Percentiles rank a stretch among this genome's conserved stretches.
These are phyloP conservation scores for Zaprionus nigranus DNA, from an alignment of 1,140 invertebrate species.

Conservation along the genomic window DNA sequence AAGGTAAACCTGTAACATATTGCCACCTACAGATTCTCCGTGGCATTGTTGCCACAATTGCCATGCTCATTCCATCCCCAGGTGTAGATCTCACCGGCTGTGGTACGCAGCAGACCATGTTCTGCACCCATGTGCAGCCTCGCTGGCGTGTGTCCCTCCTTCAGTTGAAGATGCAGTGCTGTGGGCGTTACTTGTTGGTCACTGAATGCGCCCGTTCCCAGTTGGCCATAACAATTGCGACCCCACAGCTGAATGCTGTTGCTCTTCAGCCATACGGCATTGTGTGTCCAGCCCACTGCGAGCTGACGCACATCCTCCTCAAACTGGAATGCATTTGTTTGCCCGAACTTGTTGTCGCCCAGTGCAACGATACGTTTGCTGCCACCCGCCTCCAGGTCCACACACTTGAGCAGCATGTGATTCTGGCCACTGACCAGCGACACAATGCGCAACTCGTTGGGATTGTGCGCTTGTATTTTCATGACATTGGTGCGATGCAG, in stretches of 20 bases:
- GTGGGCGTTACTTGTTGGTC: constrained; percentile 59
- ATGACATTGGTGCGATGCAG: constrained; percentile 71
- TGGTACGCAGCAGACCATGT: constrained; percentile 88
- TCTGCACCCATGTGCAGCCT: constrained; percentile 90
- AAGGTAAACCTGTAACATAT: background rate
- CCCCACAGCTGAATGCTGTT: constrained; percentile 90
- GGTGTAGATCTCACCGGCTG: constrained; percentile 86
- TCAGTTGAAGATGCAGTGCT: constrained; percentile 52
- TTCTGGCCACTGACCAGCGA: constrained; percentile 88
- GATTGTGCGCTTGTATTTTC: constrained; percentile 66
- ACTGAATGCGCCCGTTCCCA: constrained; percentile 84
- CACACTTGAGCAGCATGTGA: constrained; percentile 88
- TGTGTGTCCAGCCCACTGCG: constrained; percentile 91
- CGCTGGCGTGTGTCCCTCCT: constrained; percentile 47
- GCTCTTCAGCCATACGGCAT: constrained; percentile 86
- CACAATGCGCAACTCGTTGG: constrained; percentile 61
- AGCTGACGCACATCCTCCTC: constrained; percentile 85
- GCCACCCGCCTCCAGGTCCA: constrained; percentile 42
- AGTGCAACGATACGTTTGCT: constrained; percentile 86
- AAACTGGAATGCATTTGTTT: constrained; percentile 84
- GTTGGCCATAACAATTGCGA: constrained; percentile 92
- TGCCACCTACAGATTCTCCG: constrained; percentile 86
- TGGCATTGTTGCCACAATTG: constrained; percentile 91
- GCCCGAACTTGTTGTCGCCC: constrained; percentile 91
- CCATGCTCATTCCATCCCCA: constrained; percentile 98